Evolutionary conservation across 2,113 vertebrate species (phyloP).

Genomic region (Rhinopomastus cyanomelas): DNA sequence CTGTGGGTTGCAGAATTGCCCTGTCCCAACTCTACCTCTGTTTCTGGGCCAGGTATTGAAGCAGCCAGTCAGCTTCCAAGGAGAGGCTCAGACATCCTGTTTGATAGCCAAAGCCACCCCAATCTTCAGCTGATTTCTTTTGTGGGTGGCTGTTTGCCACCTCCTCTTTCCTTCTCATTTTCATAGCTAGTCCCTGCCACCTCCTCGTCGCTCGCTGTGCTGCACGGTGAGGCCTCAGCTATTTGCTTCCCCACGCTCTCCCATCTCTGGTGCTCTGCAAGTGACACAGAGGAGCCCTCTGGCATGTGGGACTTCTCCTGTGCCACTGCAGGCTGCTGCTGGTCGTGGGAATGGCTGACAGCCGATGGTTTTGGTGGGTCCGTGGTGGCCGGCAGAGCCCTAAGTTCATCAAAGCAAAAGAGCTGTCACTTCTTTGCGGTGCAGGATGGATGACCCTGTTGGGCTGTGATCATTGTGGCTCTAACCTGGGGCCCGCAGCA

Average conservation of each 20-base stretch:
- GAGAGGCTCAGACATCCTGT: not conserved
- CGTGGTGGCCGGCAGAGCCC: conserved; percentile 34
- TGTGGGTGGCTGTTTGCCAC: not conserved
- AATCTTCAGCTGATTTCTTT: not conserved
- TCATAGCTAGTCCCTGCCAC: not conserved
- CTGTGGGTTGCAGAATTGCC: conserved; percentile 19
- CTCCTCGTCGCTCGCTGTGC: not conserved
- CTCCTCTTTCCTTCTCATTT: not conserved
- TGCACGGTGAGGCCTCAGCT: not conserved
- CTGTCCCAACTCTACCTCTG: conserved; percentile 65
- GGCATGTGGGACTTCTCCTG: not conserved
- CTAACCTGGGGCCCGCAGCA: conserved; percentile 70
- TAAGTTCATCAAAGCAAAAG: conserved; percentile 68
- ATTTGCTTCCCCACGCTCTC: not conserved
- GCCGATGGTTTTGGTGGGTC: conserved; percentile 7
- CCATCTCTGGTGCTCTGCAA: not conserved
- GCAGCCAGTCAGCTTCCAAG: conserved; percentile 8
- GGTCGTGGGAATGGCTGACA: not conserved
- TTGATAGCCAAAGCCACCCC: not conserved
- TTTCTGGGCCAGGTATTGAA: conserved; percentile 20
- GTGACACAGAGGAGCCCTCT: not conserved
- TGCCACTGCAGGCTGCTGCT: not conserved
- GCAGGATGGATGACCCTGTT: conserved; percentile 47
- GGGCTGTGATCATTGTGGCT: conserved; percentile 71
- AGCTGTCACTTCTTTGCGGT: conserved; percentile 49